A percentile compares a stretch with the other conserved stretches of the same genome.
Evolutionary conservation across 2,113 vertebrate genomes (phyloP).

Genomic region (Myiozetetes cayanensis): DNA sequence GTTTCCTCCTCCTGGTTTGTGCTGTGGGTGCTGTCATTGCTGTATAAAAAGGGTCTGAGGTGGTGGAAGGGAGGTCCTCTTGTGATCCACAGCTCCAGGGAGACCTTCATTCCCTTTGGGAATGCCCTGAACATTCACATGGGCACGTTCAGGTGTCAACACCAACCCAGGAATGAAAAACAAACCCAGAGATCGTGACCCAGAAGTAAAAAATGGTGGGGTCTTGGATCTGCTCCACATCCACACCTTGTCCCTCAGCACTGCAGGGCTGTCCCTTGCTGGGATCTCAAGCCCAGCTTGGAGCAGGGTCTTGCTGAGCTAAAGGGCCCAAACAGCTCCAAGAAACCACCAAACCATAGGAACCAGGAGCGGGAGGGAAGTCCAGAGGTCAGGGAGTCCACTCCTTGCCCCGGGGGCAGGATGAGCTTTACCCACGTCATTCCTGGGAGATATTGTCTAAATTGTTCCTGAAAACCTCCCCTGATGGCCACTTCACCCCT

Average conservation of each 20-base stretch:
- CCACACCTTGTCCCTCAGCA: not conserved
- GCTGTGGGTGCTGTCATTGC: not conserved
- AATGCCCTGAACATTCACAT: not conserved
- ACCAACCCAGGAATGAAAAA: no score
- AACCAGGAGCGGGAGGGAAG: not conserved
- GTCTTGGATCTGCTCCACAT: fast-evolving
- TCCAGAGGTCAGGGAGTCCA: not conserved
- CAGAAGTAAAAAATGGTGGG: not conserved
- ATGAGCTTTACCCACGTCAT: not conserved
- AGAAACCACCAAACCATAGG: not conserved
- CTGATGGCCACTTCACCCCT: not conserved
- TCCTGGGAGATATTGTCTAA: not conserved
- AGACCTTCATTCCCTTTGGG: not conserved
- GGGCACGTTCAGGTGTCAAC: fast-evolving
- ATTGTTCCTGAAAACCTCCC: conserved; percentile 8
- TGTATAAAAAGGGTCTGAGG: not conserved
- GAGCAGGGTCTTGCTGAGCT: not conserved
- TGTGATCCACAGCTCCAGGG: not conserved
- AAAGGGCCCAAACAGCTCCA: not conserved
- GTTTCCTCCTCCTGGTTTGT: not conserved
- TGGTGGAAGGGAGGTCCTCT: not conserved
- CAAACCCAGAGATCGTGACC: no score
- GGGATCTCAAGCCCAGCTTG: fast-evolving
- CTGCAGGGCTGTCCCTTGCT: not conserved
- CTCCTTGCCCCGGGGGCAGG: not conserved